Evolutionary conservation across 2,797 vertebrate genomes (phyloP).

Genomic region (Leptodactylus fallax): DNA sequence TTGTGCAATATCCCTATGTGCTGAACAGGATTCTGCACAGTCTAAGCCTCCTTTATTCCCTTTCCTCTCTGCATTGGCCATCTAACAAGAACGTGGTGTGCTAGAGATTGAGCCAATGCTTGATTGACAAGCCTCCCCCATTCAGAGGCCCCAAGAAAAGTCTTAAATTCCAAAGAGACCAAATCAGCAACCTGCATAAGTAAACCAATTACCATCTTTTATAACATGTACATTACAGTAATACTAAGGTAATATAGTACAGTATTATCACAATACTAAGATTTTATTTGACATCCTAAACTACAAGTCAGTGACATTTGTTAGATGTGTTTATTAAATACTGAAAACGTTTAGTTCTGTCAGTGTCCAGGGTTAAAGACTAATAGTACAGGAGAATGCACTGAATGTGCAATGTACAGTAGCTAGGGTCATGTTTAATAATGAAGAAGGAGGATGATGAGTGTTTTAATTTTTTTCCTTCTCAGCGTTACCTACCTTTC

Average conservation of each 20-base stretch:
- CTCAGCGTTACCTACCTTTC: too few species aligned
- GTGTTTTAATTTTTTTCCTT: too few species aligned
- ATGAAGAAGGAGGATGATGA: too few species aligned
- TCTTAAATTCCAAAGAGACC: slow-evolving; percentile 47
- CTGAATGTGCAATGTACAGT: not conserved
- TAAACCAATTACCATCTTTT: slow-evolving; percentile 22
- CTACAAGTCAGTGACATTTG: too few species aligned
- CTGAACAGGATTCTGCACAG: slow-evolving; percentile 58
- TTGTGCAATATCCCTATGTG: slow-evolving; percentile 45
- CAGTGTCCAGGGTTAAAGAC: not conserved
- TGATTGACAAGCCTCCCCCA: slow-evolving; percentile 47
- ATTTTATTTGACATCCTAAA: not conserved
- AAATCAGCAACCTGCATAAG: slow-evolving; percentile 33
- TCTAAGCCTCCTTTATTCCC: slow-evolving; percentile 60
- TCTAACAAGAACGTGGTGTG: slow-evolving; percentile 48
- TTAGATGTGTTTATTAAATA: not conserved
- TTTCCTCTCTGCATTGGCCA: slow-evolving; percentile 42
- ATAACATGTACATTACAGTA: not conserved
- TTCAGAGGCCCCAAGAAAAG: slow-evolving; percentile 52
- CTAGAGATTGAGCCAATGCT: slow-evolving; percentile 45
- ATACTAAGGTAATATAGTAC: too few species aligned
- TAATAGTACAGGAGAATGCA: not conserved
- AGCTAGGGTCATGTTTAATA: too few species aligned
- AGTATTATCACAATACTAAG: not conserved
- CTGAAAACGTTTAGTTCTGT: not conserved